Percentiles rank a stretch among this genome's conserved stretches.
phyloP scores from a whole-genome alignment of 2,797 vertebrate species.

The Columba guinea region DNA sequence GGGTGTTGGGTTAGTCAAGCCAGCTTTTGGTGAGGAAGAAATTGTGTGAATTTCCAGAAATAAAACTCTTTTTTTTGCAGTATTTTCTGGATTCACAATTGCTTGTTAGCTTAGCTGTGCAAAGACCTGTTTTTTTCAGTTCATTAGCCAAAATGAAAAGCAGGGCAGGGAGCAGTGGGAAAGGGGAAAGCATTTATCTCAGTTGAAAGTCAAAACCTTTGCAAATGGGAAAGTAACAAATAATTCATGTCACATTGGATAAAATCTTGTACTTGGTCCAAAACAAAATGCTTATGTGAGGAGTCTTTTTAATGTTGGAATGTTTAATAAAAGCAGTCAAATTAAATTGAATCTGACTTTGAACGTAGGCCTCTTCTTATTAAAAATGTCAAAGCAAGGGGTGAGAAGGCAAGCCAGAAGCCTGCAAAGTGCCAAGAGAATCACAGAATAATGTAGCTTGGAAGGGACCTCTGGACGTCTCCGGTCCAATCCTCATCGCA shows the following conservation, averaged over 20 bases:
- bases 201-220: not conserved
- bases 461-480: not conserved
- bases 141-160: not conserved
- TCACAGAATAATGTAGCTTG: not conserved
- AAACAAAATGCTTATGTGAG: not conserved
- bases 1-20: not conserved
- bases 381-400: not conserved
- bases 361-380: not conserved
- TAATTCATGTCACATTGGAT: not conserved
- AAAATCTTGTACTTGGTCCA: not conserved
- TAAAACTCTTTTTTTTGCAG: not conserved
- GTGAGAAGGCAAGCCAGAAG: not conserved
- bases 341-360: not conserved
- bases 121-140: not conserved
- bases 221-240: not conserved
- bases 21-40: not conserved
- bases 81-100: not conserved
- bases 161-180: not conserved
- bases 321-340: not conserved
- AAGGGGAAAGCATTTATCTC: not conserved
- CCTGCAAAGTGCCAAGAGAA: not conserved
- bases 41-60: not conserved
- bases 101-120: not conserved
- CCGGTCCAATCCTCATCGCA: not conserved
- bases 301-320: not conserved